phyloP scores from a whole-genome alignment of 2,888 invertebrate species.

The Orthonychiurus folsomi region DNA sequence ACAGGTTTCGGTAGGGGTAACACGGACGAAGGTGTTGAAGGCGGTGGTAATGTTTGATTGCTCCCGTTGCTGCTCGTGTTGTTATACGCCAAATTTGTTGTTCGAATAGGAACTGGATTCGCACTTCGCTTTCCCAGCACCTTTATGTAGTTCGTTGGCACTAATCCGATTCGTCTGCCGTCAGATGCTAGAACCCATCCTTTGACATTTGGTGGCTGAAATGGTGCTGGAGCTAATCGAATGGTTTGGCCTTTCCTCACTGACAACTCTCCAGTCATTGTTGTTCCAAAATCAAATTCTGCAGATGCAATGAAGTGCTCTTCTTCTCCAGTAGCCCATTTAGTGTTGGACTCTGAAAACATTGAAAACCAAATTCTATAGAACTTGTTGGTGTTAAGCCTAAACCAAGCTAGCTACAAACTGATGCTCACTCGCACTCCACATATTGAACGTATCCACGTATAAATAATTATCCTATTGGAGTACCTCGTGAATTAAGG shows the following conservation, averaged over 20 bases:
- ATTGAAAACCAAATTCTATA: background rate
- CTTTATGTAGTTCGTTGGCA: conserved; percentile 51
- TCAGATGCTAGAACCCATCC: conserved; percentile 51
- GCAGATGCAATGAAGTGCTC: conserved; percentile 51
- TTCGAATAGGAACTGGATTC: conserved; percentile 16
- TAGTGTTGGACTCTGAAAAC: conserved; percentile 18
- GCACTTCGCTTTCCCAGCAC: conserved; percentile 18
- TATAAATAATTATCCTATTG: too few species aligned
- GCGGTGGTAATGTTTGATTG: too few species aligned
- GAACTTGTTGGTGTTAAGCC: background rate
- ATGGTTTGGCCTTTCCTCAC: conserved; percentile 67
- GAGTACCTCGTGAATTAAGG: conserved; percentile 23
- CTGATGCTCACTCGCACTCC: too few species aligned
- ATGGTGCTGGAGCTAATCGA: conserved; percentile 69
- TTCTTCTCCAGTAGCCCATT: conserved; percentile 48
- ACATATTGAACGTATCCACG: too few species aligned
- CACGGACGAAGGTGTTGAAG: too few species aligned
- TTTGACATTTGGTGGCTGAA: conserved; percentile 59
- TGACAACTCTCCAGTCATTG: conserved; percentile 60
- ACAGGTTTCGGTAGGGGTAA: too few species aligned
- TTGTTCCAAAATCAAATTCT: conserved; percentile 62
- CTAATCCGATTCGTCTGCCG: conserved; percentile 48
- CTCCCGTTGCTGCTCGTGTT: too few species aligned
- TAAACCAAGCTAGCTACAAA: too few species aligned
- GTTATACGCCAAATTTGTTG: background rate